These are phyloP conservation scores for Hyles lineata DNA, from an alignment of 2,888 invertebrate species.

Conservation along the genomic window DNA sequence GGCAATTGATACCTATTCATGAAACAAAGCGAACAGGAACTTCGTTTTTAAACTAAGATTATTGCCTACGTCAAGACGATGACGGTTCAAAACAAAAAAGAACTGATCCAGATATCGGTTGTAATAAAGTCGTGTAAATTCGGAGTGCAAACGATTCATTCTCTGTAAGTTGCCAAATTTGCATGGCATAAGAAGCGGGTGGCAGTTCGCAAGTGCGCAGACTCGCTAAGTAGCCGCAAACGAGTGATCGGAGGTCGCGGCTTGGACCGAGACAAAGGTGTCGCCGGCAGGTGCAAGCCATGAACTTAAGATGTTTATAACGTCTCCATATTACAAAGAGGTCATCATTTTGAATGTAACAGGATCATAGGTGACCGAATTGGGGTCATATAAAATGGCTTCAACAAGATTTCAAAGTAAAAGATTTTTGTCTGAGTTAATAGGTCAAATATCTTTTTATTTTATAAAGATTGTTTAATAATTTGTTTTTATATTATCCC, in stretches of 20 bases:
- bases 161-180: constrained; percentile 30
- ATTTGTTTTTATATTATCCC: too few species aligned
- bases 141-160: constrained; percentile 20
- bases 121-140: constrained; percentile 3
- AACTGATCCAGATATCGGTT: background rate
- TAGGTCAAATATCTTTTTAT: too few species aligned
- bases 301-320: background rate
- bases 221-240: constrained; percentile 66
- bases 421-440: too few species aligned
- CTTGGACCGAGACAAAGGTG: constrained; percentile 51
- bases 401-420: too few species aligned
- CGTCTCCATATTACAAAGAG: too few species aligned
- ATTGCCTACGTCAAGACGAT: background rate
- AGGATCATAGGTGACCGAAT: too few species aligned
- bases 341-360: too few species aligned
- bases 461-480: too few species aligned
- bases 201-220: constrained; percentile 38
- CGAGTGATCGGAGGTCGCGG: constrained; percentile 61
- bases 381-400: too few species aligned
- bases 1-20: too few species aligned
- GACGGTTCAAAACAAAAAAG: background rate
- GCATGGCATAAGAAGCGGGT: constrained; percentile 22
- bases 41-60: too few species aligned
- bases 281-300: background rate
- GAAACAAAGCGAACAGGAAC: too few species aligned